Conservation (phyloP, 2,113 vertebrate genomes). For the Sorex fumeus region DNA sequence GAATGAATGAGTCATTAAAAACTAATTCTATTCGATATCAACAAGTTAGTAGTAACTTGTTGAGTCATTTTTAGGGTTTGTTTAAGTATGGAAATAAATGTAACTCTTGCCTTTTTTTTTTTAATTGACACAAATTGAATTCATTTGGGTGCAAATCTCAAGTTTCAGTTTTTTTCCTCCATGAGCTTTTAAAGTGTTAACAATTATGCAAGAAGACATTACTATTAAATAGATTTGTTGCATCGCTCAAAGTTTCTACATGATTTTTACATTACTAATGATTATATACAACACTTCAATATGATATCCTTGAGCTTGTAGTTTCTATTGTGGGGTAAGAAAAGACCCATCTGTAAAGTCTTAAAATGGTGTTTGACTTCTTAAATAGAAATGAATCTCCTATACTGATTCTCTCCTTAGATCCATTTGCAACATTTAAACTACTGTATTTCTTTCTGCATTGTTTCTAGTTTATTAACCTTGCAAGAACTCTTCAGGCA, state of each 20-base stretch:
- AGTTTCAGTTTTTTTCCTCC: slow-evolving; percentile 17
- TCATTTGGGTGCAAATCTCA: slow-evolving; percentile 9
- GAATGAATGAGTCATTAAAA: slow-evolving; percentile 47
- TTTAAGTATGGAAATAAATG: not conserved
- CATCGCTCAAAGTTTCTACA: slow-evolving; percentile 52
- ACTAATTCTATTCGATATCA: not conserved
- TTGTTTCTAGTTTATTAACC: slow-evolving; percentile 98
- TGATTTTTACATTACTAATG: slow-evolving; percentile 33
- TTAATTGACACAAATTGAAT: not conserved
- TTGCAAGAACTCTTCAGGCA: slow-evolving; percentile 99
- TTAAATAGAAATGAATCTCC: slow-evolving; percentile 83
- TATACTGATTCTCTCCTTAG: slow-evolving; percentile 86
- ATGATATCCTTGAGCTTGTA: slow-evolving; percentile 59
- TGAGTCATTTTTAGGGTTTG: not conserved
- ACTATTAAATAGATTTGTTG: slow-evolving; percentile 48
- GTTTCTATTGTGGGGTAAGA: slow-evolving; percentile 60
- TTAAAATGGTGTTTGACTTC: slow-evolving; percentile 77
- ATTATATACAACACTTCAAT: slow-evolving; percentile 44
- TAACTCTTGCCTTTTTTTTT: not conserved
- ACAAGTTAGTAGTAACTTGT: not conserved
- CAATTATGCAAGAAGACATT: slow-evolving; percentile 44
- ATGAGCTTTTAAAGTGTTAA: slow-evolving; percentile 52
- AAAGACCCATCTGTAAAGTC: slow-evolving; percentile 65
- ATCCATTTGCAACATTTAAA: slow-evolving; percentile 90
- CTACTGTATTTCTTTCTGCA: slow-evolving; percentile 90